Base-by-base conservation (phyloP, 2,113 vertebrate species). In the Sisor rabdophorus region DNA sequence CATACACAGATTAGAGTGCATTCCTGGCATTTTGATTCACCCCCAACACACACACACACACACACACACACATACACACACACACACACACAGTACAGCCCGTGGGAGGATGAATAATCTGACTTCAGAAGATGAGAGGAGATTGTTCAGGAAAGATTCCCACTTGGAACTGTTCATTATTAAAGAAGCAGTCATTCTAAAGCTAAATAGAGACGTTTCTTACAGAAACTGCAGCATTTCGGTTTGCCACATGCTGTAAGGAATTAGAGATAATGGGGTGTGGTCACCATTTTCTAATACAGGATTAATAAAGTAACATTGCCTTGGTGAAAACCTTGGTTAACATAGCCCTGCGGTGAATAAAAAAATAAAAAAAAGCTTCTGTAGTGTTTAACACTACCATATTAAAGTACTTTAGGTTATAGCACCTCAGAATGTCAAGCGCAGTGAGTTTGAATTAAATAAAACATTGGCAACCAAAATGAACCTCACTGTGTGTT, bases 101-200 rank as follows among this genome's bases (percentile, higher is more conserved):
- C 4, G 73, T 64, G 52, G 74, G 74, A 67, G 74, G 74, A 67
- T 67, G 74, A 76, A 67, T 75, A 75, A 75, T 75, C 61, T 67
- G 61, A 65, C 65, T 60, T 36, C 55, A 52, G 75, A 77, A 59
- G 47, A 22, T 56, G 69, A 71, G 28, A 76, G 63, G 58, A n/a
- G n/a, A n/a, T n/a, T n/a, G n/a, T n/a, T n/a, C n/a, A n/a, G 60
- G 26, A 68, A 68, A 22, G 48, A 3, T 68, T 68, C 40, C 26
- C 22, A 48, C 64, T 68, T 68, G 26, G 26, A 68, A 47, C 63
- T 24, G 36, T 44, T 47, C 22, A 48, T 44, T 28, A 28, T 52
- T 19, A 68, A 52, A 68, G 65, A 24, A 28, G 24, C 44, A 50
- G 65, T 50, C 65, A 50, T 22, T 11, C 16, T 28, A 8, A 68